These are phyloP conservation scores for Globia sparganii DNA, from an alignment of 2,888 invertebrate species.

Conservation along the genomic window DNA sequence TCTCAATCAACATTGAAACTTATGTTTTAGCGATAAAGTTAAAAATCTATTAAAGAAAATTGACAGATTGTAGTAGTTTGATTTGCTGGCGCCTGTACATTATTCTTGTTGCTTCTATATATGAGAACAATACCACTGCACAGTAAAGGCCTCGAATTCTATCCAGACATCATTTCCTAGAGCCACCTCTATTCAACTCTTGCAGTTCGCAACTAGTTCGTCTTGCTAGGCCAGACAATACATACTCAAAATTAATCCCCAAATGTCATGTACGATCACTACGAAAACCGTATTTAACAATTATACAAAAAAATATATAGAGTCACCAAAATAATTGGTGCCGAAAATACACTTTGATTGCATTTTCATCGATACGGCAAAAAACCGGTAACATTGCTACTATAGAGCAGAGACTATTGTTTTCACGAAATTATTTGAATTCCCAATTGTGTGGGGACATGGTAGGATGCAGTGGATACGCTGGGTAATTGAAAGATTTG, in stretches of 20 bases:
- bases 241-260: neutral
- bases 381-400: slow-evolving; percentile 57
- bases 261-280: neutral
- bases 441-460: slow-evolving; percentile 26
- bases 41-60: no score
- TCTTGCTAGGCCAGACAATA: no score
- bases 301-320: slow-evolving; percentile 9
- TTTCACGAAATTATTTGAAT: slow-evolving; percentile 66
- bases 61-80: no score
- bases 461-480: slow-evolving; percentile 25
- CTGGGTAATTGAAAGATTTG: neutral
- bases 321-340: slow-evolving; percentile 43
- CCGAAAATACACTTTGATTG: slow-evolving; percentile 58
- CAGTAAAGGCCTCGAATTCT: no score
- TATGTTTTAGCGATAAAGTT: no score
- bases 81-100: no score
- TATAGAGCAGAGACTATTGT: slow-evolving; percentile 54
- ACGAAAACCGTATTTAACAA: slow-evolving; percentile 24
- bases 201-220: no score
- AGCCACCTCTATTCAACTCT: no score
- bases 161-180: no score
- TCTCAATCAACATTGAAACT: no score
- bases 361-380: slow-evolving; percentile 43
- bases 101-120: no score
- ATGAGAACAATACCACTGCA: no score